A percentile compares a stretch with the other conserved stretches of the same genome.
These are phyloP conservation scores for Drosophila demipolita DNA, from an alignment of 2,888 invertebrate species.

Conservation along the genomic window DNA sequence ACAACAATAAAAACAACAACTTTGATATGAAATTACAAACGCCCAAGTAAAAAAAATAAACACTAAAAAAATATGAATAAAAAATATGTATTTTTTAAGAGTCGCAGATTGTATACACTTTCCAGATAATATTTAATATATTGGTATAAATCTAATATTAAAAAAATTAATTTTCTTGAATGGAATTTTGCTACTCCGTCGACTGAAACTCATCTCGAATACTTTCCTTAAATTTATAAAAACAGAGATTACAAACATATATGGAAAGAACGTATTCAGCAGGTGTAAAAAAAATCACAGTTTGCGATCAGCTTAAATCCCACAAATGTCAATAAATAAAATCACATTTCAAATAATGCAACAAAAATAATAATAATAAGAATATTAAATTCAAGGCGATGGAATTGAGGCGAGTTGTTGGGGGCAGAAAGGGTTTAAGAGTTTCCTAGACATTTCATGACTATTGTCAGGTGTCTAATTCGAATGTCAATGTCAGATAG, in stretches of 20 bases:
- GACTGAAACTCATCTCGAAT: neutral
- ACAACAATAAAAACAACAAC: slow-evolving; percentile 30
- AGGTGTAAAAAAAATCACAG: neutral
- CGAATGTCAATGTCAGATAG: slow-evolving; percentile 74
- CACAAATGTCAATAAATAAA: slow-evolving; percentile 57
- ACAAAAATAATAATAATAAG: slow-evolving; percentile 25
- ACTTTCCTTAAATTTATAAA: neutral
- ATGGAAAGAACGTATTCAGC: neutral
- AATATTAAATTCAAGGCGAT: slow-evolving; percentile 55
- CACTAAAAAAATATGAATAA: neutral
- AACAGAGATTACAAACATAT: neutral
- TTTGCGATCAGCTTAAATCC: slow-evolving; percentile 65
- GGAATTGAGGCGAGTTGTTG: neutral
- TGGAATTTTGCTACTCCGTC: accelerated
- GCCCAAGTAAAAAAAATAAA: slow-evolving; percentile 30
- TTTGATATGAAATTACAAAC: slow-evolving; percentile 77
- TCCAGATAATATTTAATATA: neutral
- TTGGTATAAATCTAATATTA: neutral
- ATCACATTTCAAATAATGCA: slow-evolving; percentile 73
- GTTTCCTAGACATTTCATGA: slow-evolving; percentile 37
- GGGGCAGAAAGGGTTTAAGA: slow-evolving; percentile 24
- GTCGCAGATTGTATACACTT: slow-evolving; percentile 6
- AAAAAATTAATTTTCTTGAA: neutral
- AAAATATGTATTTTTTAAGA: accelerated
- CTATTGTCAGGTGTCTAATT: slow-evolving; percentile 77